These are phyloP conservation scores for Lochmaea crataegi DNA, from an alignment of 2,888 invertebrate species.

Conservation along the genomic window DNA sequence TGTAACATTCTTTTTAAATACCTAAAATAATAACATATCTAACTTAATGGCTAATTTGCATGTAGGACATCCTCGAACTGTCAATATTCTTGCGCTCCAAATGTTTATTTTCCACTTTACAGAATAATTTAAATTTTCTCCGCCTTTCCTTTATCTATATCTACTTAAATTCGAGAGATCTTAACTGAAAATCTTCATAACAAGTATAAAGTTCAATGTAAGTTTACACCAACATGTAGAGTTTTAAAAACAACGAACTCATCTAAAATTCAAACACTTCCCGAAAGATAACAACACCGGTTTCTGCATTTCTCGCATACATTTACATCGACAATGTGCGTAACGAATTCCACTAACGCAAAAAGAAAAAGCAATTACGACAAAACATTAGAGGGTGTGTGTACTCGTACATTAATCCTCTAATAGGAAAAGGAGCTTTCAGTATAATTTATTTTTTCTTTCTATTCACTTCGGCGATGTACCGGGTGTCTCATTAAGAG, in stretches of 20 bases:
- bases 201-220: constrained; percentile 12
- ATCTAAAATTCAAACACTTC: constrained; percentile 30
- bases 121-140: too few relatives aligned
- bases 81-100: too few relatives aligned
- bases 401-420: background rate
- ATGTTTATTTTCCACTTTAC: too few relatives aligned
- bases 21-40: too few relatives aligned
- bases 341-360: background rate
- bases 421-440: background rate
- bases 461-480: too few relatives aligned
- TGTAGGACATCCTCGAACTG: too few relatives aligned
- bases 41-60: too few relatives aligned
- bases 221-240: constrained; percentile 21
- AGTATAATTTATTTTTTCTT: background rate
- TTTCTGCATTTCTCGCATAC: constrained; percentile 20
- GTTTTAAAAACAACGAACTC: constrained; percentile 28
- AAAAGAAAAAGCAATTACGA: constrained; percentile 32
- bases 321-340: constrained; percentile 26
- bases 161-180: background rate
- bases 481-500: too few relatives aligned
- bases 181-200: constrained; percentile 5
- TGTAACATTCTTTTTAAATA: too few relatives aligned
- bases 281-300: constrained; percentile 23
- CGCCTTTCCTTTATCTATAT: too few relatives aligned
- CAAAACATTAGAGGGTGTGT: background rate